Evolutionary conservation across 2,888 invertebrate species (phyloP).

Genomic region (Drosophila lacicola): DNA sequence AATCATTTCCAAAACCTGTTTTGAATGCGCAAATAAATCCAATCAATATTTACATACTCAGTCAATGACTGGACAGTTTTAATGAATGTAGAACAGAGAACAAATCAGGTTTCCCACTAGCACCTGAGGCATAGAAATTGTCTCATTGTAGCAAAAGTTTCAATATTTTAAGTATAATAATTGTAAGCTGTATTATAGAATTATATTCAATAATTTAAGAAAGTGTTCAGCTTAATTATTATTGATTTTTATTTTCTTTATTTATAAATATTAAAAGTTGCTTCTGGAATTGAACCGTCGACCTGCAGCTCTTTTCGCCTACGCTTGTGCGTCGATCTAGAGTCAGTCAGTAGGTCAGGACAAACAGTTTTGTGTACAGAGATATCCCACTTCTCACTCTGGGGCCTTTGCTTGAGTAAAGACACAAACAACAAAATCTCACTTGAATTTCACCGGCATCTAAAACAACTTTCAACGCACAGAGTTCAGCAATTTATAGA

Average conservation of each 20-base stretch:
- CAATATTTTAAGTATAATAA: neutral
- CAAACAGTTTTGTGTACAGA: no score
- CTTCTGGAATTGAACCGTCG: no score
- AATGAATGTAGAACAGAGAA: constrained; percentile 42
- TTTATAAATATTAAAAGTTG: no score
- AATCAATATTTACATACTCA: constrained; percentile 35
- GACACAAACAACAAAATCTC: constrained; percentile 2
- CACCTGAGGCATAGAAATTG: constrained; percentile 17
- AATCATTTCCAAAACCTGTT: constrained; percentile 47
- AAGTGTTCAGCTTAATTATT: no score
- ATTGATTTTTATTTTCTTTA: no score
- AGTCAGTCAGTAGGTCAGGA: no score
- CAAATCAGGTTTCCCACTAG: neutral
- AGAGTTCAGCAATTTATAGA: constrained; percentile 29
- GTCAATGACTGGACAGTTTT: constrained; percentile 40
- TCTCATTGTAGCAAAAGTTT: neutral
- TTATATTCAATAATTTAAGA: neutral
- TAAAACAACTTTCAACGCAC: constrained; percentile 46
- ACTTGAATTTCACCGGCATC: constrained; percentile 42
- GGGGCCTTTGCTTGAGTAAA: neutral
- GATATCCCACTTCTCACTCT: no score
- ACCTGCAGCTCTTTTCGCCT: no score
- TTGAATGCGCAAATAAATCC: constrained; percentile 22
- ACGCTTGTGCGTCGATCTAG: no score
- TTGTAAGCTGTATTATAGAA: neutral